Percentiles rank a stretch among this genome's conserved stretches.
Evolutionary conservation across 2,888 invertebrate species (phyloP).

Genomic region (Oscheius sp.): DNA sequence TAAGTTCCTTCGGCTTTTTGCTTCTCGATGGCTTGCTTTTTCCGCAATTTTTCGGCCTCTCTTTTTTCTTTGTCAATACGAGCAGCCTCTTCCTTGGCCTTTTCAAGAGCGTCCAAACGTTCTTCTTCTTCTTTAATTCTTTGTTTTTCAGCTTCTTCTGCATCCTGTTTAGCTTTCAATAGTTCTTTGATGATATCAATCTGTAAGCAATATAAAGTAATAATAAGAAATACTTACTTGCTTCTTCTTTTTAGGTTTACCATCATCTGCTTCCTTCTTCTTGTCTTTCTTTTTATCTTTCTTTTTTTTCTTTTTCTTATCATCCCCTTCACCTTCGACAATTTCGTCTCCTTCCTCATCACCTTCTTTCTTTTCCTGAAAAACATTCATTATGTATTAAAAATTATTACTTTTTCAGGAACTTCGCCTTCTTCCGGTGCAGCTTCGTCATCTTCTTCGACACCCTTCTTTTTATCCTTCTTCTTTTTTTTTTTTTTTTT

Average conservation of each 20-base stretch:
- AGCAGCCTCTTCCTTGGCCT: conserved; percentile 53
- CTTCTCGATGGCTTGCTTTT: conserved; percentile 90
- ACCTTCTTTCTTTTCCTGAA: conserved; percentile 40
- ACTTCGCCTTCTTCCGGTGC: conserved; percentile 3
- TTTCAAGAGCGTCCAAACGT: conserved; percentile 36
- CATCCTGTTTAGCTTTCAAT: conserved; percentile 76
- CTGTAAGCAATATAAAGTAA: neutral
- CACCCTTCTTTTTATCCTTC: conserved; percentile 45
- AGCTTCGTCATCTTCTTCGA: conserved; percentile 33
- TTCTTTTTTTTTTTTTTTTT: conserved; percentile 52
- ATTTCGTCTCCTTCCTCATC: conserved; percentile 23
- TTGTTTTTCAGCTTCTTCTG: conserved; percentile 73
- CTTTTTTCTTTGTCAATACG: conserved; percentile 79
- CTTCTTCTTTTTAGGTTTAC: conserved; percentile 43
- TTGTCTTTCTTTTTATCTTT: conserved; percentile 46
- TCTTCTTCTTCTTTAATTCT: conserved; percentile 80
- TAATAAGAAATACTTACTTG: conserved; percentile 16
- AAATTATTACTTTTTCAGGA: neutral
- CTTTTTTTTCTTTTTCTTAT: conserved; percentile 59
- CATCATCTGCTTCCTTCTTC: conserved; percentile 39
- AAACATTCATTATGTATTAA: neutral
- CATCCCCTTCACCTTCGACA: conserved; percentile 31
- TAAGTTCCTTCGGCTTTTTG: conserved; percentile 95
- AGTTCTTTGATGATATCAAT: conserved; percentile 70
- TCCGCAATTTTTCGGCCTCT: conserved; percentile 87